These are phyloP conservation scores for Xestoiulus laeticollis DNA, from an alignment of 2,888 invertebrate species.

Conservation along the genomic window DNA sequence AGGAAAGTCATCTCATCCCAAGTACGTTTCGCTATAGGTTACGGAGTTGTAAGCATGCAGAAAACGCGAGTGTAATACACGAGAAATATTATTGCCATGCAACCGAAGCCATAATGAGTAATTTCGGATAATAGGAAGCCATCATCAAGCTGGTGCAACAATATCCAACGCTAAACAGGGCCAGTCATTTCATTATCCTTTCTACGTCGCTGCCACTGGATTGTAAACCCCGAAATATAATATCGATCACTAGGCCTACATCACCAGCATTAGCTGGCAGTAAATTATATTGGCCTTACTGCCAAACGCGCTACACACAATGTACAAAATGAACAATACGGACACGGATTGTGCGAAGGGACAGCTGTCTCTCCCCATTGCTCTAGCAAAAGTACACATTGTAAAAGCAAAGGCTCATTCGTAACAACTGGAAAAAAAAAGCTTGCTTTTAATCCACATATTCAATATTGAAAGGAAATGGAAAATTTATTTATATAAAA, in stretches of 20 bases:
- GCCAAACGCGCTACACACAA: background rate
- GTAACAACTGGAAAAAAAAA: too few relatives aligned
- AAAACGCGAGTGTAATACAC: background rate
- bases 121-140: constrained; percentile 29
- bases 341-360: background rate
- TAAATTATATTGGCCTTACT: constrained; percentile 30
- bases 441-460: too few relatives aligned
- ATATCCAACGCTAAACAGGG: constrained; percentile 5
- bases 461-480: too few relatives aligned
- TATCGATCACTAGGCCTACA: background rate
- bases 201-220: background rate
- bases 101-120: constrained; percentile 29
- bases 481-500: too few relatives aligned
- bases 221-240: constrained; percentile 24
- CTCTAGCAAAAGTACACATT: too few relatives aligned
- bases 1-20: background rate
- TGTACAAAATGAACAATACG: background rate
- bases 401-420: background rate
- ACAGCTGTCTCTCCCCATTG: background rate
- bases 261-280: background rate
- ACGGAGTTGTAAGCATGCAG: background rate
- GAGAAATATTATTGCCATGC: constrained; percentile 2
- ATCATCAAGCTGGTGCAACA: constrained; percentile 32
- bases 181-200: constrained; percentile 15
- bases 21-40: background rate